Percentiles rank a stretch among this genome's conserved stretches.
Evolutionary conservation across 2,797 vertebrate genomes (phyloP).

Genomic region (Melopsittacus undulatus): DNA sequence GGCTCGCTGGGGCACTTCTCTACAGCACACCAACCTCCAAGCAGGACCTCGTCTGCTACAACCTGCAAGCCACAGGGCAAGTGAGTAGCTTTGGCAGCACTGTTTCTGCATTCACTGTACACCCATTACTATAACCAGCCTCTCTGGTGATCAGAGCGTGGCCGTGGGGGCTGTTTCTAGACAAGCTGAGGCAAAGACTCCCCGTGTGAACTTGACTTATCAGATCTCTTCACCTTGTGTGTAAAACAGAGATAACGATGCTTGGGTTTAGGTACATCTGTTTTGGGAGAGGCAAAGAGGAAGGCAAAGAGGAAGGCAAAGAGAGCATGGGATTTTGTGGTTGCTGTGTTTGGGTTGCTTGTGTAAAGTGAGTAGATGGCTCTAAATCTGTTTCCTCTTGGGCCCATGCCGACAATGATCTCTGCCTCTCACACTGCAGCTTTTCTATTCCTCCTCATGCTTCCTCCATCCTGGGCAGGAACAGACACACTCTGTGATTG

Average conservation of each 20-base stretch:
- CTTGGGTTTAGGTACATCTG: background rate
- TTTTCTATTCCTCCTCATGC: background rate
- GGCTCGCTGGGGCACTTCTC: constrained; percentile 81
- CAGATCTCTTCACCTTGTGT: background rate
- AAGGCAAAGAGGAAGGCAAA: background rate
- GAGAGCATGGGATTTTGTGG: background rate
- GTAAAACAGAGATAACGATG: background rate
- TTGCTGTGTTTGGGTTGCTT: background rate
- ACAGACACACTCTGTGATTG: background rate
- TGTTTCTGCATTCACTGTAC: accelerated
- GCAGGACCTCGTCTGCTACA: constrained; percentile 80
- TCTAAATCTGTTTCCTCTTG: background rate
- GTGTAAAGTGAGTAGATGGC: background rate
- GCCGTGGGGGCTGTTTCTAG: background rate
- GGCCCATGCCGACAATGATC: background rate
- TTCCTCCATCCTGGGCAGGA: constrained; percentile 18
- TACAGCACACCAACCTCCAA: constrained; percentile 68
- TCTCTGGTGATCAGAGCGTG: accelerated
- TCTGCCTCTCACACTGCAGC: background rate
- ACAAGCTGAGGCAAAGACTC: background rate
- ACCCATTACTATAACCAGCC: accelerated
- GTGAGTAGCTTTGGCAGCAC: constrained; percentile 69
- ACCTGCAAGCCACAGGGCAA: constrained; percentile 85
- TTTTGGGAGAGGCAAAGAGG: background rate
- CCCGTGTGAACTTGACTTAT: background rate